phyloP scores from a whole-genome alignment of 1,140 invertebrate genomes.

The Musca domestica region DNA sequence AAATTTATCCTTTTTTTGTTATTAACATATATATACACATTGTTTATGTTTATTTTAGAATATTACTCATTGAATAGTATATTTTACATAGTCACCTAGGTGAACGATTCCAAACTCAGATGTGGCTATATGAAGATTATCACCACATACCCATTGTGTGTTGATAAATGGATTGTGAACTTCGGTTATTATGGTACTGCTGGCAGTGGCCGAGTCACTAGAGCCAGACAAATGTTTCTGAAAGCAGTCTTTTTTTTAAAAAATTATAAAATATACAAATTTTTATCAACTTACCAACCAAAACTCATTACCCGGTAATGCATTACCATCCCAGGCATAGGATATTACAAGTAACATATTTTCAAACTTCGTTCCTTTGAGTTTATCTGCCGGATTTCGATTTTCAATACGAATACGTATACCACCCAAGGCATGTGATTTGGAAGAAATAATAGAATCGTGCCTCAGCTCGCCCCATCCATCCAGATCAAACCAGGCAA shows the following conservation, averaged over 20 bases:
- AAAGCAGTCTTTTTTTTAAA: background rate
- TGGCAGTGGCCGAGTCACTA: constrained; percentile 62
- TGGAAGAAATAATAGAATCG: constrained; percentile 23
- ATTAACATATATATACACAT: no score
- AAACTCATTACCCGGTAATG: constrained; percentile 64
- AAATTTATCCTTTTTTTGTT: no score
- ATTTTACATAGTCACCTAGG: constrained; percentile 51
- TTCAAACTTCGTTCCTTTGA: constrained; percentile 12
- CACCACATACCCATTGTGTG: constrained; percentile 43
- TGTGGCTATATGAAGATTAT: constrained; percentile 54
- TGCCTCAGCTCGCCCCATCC: constrained; percentile 27
- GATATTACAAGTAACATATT: constrained; percentile 58
- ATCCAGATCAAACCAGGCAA: constrained; percentile 32
- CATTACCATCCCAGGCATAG: constrained; percentile 68
- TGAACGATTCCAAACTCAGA: constrained; percentile 53
- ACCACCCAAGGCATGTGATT: constrained; percentile 30
- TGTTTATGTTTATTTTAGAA: background rate
- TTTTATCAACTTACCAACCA: constrained; percentile 47
- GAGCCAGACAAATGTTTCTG: constrained; percentile 29
- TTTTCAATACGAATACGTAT: constrained; percentile 27
- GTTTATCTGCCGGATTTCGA: constrained; percentile 31
- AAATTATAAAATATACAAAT: background rate
- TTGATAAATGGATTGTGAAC: constrained; percentile 59
- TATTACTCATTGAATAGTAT: constrained; percentile 28
- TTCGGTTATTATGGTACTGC: constrained; percentile 57